Base-by-base conservation (phyloP, 1,140 invertebrate genomes). In the Formica exsecta region DNA sequence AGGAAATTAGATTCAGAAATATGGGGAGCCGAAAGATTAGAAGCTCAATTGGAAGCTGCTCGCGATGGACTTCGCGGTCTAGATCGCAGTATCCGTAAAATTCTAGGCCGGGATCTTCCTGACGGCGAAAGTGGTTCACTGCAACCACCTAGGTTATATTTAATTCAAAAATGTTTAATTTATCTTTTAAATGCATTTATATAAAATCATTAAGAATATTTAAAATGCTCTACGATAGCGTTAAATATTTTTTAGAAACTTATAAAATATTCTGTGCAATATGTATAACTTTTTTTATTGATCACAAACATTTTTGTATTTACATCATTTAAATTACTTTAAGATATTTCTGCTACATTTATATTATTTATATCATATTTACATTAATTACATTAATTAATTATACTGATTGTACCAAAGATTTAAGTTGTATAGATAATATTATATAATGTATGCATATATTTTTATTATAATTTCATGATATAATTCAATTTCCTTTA, bases 11-110 rank as follows among this genome's bases (percentile, higher is more conserved):
- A 95, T 74, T 86, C 87, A 41, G 94, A 95, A 65, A 57, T 88
- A 51, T 95, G 93, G 92, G 93, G 93, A 32, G 93, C 94, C 29
- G 94, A 95, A 5, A 94, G 92, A 44, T 88, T 95, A 64, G 94
- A 95, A 64, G 94, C 94, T 22, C 91, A 95, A 79, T 90, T 95
- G 36, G 94, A 95, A 87, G 92, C 93, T 0, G 95, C 95, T 25
- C 92, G 94, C 3, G 94, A 95, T 88, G 93, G 93, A 41, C 91
- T 95, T 9, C 91, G 94, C 62, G 94, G 93, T 38, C 92, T 95
- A 8, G 95, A 95, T 75, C 92, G 91, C 13, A 94, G 94, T 90
- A 95, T 95, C 74, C 90, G 94, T n/a, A 95, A 95, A 90, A 95
- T 95, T 54, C 89, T 95, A 25, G 95, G 95, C 66, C 94, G 94